phyloP scores from a whole-genome alignment of 2,797 vertebrate genomes.

The Poeciliopsis presidionis region DNA sequence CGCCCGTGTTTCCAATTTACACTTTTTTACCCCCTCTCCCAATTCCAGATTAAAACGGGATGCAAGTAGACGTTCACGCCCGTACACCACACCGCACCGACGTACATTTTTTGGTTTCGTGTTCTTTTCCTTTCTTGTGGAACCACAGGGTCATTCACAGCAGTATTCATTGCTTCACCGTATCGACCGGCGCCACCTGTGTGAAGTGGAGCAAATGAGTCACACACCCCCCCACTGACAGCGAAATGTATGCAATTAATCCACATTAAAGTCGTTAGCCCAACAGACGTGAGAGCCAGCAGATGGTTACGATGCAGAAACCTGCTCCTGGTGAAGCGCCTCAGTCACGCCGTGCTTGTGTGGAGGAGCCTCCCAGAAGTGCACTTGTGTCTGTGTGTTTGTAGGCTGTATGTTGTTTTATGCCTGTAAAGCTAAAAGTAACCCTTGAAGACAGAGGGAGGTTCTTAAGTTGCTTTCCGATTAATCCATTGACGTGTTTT shows the following conservation, averaged over 20 bases:
- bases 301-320: conserved; percentile 72
- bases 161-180: conserved; percentile 48
- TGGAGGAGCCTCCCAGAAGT: conserved; percentile 6
- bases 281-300: conserved; percentile 69
- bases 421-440: conserved; percentile 36
- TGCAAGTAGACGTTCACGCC: background rate
- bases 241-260: conserved; percentile 73
- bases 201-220: conserved; percentile 44
- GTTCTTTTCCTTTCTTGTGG: background rate
- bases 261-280: conserved; percentile 73
- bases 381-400: background rate
- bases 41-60: background rate
- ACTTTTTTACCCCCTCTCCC: background rate
- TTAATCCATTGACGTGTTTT: conserved; percentile 18
- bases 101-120: background rate
- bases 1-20: conserved; percentile 1
- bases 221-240: conserved; percentile 45
- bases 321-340: conserved; percentile 70
- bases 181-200: conserved; percentile 65
- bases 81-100: background rate
- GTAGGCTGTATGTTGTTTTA: conserved; percentile 21
- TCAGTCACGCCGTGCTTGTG: conserved; percentile 51
- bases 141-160: conserved; percentile 4
- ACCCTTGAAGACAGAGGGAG: conserved; percentile 47
- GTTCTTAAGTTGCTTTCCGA: conserved; percentile 42